phyloP scores from a whole-genome alignment of 1,140 invertebrate genomes.

The Plodia interpunctella region DNA sequence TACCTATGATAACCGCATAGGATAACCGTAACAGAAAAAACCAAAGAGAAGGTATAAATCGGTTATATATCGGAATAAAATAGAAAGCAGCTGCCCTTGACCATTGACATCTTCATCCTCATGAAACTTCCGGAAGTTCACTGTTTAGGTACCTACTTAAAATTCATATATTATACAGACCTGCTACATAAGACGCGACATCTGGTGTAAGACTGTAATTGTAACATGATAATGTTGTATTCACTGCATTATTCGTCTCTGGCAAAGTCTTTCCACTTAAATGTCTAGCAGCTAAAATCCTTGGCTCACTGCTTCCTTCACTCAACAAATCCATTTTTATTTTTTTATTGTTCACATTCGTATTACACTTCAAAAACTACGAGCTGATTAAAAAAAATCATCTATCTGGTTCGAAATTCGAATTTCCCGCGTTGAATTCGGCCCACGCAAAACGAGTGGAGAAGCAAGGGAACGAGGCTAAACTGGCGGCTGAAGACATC shows the following conservation, averaged over 20 bases:
- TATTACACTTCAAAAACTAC: constrained; percentile 11
- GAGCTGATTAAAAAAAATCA: constrained; percentile 10
- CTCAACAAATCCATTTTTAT: constrained; percentile 48
- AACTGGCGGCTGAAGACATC: constrained; percentile 24
- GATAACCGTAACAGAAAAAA: too few relatives aligned
- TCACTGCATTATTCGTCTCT: constrained; percentile 46
- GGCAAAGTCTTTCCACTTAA: constrained; percentile 41
- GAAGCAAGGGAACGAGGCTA: constrained; percentile 22
- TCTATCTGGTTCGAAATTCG: constrained; percentile 14
- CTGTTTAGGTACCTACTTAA: too few relatives aligned
- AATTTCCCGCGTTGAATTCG: constrained; percentile 25
- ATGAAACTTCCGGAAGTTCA: constrained; percentile 9
- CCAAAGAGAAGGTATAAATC: not conserved
- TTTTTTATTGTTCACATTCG: constrained; percentile 15
- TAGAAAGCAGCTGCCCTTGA: constrained; percentile 19
- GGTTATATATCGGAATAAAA: not conserved
- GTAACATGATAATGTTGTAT: constrained; percentile 56
- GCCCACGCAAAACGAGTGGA: constrained; percentile 18
- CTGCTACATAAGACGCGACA: constrained; percentile 51
- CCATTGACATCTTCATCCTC: constrained; percentile 18
- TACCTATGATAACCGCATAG: too few relatives aligned
- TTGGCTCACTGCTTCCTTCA: constrained; percentile 40
- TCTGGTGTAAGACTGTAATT: constrained; percentile 54
- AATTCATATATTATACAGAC: constrained; percentile 27
- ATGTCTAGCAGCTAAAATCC: constrained; percentile 48